Evolutionary conservation across 1,140 invertebrate species (phyloP).

Genomic region (Tribolium castaneum): DNA sequence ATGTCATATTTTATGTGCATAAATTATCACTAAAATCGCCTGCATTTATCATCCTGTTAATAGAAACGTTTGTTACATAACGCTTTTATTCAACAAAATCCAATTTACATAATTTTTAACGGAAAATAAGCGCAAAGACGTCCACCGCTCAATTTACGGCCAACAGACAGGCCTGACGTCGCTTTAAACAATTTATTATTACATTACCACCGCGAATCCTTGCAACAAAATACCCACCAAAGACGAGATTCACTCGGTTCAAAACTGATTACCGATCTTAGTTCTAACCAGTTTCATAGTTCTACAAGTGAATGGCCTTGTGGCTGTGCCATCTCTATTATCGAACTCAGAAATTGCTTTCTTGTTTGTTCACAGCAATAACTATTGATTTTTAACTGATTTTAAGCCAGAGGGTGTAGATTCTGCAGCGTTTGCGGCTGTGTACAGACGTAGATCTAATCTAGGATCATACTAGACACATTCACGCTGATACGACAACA

Average conservation of each 20-base stretch:
- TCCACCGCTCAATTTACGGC: constrained; percentile 23
- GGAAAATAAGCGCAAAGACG: constrained; percentile 12
- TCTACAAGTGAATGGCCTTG: background rate
- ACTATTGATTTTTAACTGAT: constrained; percentile 23
- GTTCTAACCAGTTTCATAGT: constrained; percentile 16
- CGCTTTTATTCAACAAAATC: constrained; percentile 18
- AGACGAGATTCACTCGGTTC: background rate
- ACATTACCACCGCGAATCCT: constrained; percentile 1
- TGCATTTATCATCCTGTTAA: constrained; percentile 22
- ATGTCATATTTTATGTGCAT: constrained; percentile 28
- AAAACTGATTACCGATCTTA: constrained; percentile 14
- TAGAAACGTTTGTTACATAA: constrained; percentile 30
- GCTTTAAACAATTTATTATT: constrained; percentile 34
- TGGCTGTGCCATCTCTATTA: constrained; percentile 15
- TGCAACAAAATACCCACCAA: background rate
- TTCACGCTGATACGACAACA: background rate
- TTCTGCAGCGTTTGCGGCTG: background rate
- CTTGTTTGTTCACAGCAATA: constrained; percentile 30
- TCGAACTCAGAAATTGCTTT: constrained; percentile 32
- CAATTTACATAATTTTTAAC: constrained; percentile 31
- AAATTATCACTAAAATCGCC: constrained; percentile 25
- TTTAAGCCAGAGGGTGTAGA: background rate
- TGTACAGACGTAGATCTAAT: background rate
- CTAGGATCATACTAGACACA: background rate
- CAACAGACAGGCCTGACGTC: constrained; percentile 19